Evolutionary conservation across 2,113 vertebrate species (phyloP).

Genomic region (Ochotona curzoniae): DNA sequence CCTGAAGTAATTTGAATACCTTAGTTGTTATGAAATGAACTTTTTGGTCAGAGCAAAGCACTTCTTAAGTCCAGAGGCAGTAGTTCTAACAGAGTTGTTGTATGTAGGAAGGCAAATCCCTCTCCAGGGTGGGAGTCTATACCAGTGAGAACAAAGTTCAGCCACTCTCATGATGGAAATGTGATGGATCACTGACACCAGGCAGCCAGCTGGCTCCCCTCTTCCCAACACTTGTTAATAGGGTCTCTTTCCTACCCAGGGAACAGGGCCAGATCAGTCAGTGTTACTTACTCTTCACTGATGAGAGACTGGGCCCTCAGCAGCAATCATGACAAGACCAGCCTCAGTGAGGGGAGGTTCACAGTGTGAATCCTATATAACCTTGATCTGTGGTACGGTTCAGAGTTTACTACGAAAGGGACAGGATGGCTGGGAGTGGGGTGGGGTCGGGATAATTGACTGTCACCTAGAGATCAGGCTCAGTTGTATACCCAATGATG

Average conservation of each 20-base stretch:
- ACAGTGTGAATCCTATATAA: not conserved
- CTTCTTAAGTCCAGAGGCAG: not conserved
- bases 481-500: not conserved
- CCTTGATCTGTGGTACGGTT: not conserved
- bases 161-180: not conserved
- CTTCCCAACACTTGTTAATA: not conserved
- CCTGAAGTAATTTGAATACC: not conserved
- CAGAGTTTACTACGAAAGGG: not conserved
- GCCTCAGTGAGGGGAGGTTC: not conserved
- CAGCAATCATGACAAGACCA: not conserved
- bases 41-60: not conserved
- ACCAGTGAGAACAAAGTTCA: constrained; percentile 9
- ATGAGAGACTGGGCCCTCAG: too few species aligned
- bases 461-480: not conserved
- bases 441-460: not conserved
- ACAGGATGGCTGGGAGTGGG: not conserved
- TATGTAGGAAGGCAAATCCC: not conserved
- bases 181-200: not conserved
- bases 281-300: not conserved
- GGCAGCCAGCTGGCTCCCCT: not conserved
- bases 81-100: not conserved
- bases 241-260: not conserved
- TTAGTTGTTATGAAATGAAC: not conserved
- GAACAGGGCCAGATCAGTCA: not conserved
- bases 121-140: not conserved